Evolutionary conservation across 2,797 vertebrate species (phyloP).

Genomic region (Otolemur crassicaudatus): DNA sequence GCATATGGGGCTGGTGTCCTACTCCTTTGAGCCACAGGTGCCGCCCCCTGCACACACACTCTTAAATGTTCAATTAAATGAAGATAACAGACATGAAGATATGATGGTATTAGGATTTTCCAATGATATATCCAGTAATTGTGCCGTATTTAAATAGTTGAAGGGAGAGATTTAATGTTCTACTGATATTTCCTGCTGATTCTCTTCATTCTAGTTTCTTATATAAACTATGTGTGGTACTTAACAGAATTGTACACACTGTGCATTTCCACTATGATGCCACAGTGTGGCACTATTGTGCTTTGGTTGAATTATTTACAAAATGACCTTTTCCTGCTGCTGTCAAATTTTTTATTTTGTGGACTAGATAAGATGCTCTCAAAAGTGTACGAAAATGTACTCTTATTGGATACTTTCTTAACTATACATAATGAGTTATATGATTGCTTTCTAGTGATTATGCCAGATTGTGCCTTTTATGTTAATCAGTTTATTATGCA

Average conservation of each 20-base stretch:
- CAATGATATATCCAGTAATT: neutral
- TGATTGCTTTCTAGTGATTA: conserved; percentile 59
- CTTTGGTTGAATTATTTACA: conserved; percentile 59
- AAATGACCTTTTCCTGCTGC: neutral
- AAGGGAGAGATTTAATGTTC: neutral
- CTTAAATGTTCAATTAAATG: neutral
- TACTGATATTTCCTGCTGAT: neutral
- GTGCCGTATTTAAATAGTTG: neutral
- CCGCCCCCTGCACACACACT: neutral
- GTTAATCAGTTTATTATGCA: conserved; percentile 54
- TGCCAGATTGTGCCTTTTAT: conserved; percentile 67
- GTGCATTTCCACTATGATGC: conserved; percentile 58
- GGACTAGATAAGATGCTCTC: neutral
- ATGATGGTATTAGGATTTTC: neutral
- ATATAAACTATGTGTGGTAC: neutral
- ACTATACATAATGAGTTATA: conserved; percentile 29
- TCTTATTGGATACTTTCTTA: neutral
- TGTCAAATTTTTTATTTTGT: conserved; percentile 34
- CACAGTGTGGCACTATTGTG: conserved; percentile 90
- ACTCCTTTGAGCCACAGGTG: too few relatives aligned
- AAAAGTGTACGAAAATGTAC: conserved; percentile 35
- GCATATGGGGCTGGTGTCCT: too few relatives aligned
- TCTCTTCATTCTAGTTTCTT: neutral
- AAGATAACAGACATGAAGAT: neutral
- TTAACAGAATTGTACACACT: neutral